A percentile compares a stretch with the other conserved stretches of the same genome.
Evolutionary conservation across 2,113 vertebrate species (phyloP).

Genomic region (Caranx ignobilis): DNA sequence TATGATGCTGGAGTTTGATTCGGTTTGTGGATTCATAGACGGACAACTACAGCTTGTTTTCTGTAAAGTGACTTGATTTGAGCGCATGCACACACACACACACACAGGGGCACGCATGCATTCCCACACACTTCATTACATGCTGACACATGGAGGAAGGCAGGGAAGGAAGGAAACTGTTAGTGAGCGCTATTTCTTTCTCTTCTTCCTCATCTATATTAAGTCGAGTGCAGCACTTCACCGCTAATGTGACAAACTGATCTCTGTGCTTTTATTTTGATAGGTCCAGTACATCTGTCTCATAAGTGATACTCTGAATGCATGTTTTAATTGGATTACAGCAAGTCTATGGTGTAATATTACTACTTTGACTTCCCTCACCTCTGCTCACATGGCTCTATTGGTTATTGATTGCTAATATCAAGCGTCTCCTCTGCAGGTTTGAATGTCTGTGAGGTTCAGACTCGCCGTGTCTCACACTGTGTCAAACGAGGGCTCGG

Average conservation of each 20-base stretch:
- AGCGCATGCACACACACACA: not conserved
- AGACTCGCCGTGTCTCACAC: not conserved
- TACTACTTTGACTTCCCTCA: not conserved
- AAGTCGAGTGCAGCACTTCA: not conserved
- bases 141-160: not conserved
- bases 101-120: too few relatives aligned
- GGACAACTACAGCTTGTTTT: not conserved
- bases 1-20: not conserved
- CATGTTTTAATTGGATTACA: not conserved
- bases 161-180: not conserved
- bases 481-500: not conserved
- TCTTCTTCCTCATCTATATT: not conserved
- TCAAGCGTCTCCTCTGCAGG: not conserved
- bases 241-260: not conserved
- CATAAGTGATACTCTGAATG: not conserved
- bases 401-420: not conserved
- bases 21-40: too few relatives aligned
- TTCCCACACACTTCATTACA: not conserved
- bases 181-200: not conserved
- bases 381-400: not conserved
- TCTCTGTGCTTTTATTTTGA: not conserved
- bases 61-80: not conserved
- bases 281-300: not conserved
- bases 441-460: not conserved
- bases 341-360: not conserved